These are phyloP conservation scores for Cheilosia grossa DNA, from an alignment of 2,888 invertebrate genomes.

Conservation along the genomic window DNA sequence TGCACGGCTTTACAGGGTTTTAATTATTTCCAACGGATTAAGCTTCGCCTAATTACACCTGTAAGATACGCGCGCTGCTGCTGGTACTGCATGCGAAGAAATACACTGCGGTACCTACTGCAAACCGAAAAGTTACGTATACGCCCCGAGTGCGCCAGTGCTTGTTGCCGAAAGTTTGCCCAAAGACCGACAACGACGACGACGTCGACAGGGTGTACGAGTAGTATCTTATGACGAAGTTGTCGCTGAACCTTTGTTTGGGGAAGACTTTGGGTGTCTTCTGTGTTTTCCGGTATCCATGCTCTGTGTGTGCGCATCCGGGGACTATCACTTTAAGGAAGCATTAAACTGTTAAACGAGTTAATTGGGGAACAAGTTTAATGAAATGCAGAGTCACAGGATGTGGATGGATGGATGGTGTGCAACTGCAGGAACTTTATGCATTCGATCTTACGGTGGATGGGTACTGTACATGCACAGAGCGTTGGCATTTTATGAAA, in stretches of 20 bases:
- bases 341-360: constrained; percentile 74
- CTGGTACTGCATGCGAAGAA: constrained; percentile 11
- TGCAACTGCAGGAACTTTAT: constrained; percentile 32
- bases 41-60: constrained; percentile 72
- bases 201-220: constrained; percentile 1
- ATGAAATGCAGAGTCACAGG: constrained; percentile 72
- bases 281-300: constrained; percentile 33
- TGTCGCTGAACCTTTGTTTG: constrained; percentile 59
- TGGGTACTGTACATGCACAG: not conserved
- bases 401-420: constrained; percentile 46
- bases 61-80: constrained; percentile 52
- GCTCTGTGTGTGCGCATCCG: constrained; percentile 57
- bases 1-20: constrained; percentile 64
- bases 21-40: constrained; percentile 70
- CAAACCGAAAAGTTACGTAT: constrained; percentile 56
- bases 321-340: constrained; percentile 71
- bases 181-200: not conserved
- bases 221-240: constrained; percentile 51
- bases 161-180: constrained; percentile 16
- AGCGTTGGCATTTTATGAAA: constrained; percentile 47
- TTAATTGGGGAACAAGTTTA: constrained; percentile 74
- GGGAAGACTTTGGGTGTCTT: constrained; percentile 44
- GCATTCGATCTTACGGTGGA: constrained; percentile 27
- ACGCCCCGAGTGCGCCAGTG: constrained; percentile 31
- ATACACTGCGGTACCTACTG: constrained; percentile 20